Base-by-base conservation (phyloP, 2,797 vertebrate species). In the Brotula barbata region DNA sequence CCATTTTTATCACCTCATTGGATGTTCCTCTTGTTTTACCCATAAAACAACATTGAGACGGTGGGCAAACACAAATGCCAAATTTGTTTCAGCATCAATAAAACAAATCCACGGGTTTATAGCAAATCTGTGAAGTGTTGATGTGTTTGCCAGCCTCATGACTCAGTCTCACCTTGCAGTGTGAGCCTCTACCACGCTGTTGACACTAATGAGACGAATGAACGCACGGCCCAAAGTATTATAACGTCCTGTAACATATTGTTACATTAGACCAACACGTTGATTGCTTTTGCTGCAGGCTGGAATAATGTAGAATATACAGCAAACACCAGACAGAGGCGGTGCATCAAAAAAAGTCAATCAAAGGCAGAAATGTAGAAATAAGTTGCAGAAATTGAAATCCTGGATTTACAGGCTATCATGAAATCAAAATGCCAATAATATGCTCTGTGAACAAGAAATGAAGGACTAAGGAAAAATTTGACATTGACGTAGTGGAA, bases 131-230 rank as follows among this genome's bases (percentile, higher is more conserved):
- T 7, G 16, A 34, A 55, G 33, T 37, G 15, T 48, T 41, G 39
- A 33, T 42, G 52, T 36, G 44, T 49, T 39, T 47, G 28, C 17
- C 25, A 28, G 25, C 25, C 8, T 28, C 25, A 49, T 5, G n/a
- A 42, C 54, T 44, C 16, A 1, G 54, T 62, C 23, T 57, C 64
- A 54, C 53, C 28, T 54, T 37, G 1, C 0, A 2, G 41, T 53
- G 20, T 47, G 22, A 51, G 65, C 67, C 52, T 44, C 51, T 45
- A 52, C 46, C 61, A 23, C 25, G 33, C 11, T 10, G 42, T 39
- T 42, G 71, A 58, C 49, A 42, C 63, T 28, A 28, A 13, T 3
- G 17, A 64, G 54, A 23, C 44, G 16, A 28, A 28, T 28, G 25
- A 28, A 28, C 4, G 25, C 25, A 28, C 25, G 8, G 8, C 25